Conservation (phyloP, 1,140 invertebrate genomes). For the Drosophila elegans region DNA sequence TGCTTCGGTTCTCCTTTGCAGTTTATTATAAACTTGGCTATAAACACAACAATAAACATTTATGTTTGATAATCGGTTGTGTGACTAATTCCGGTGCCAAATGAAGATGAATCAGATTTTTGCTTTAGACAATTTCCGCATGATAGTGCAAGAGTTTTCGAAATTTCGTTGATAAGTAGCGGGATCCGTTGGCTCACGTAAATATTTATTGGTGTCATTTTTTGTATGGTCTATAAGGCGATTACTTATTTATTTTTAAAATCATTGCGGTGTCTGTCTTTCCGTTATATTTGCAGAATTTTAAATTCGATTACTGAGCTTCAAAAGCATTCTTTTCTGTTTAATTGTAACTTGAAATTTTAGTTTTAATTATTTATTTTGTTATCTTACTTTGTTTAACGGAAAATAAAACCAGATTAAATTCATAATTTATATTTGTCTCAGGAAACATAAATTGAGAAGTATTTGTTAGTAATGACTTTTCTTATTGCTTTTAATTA, state of each 20-base stretch:
- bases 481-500: too few species aligned
- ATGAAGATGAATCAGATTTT: slow-evolving; percentile 29
- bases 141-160: slow-evolving; percentile 1
- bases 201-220: not conserved
- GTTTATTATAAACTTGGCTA: slow-evolving; percentile 20
- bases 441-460: too few species aligned
- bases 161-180: slow-evolving; percentile 3
- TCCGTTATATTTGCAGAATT: too few species aligned
- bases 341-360: not conserved
- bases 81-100: slow-evolving; percentile 15
- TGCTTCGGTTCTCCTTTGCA: slow-evolving; percentile 32
- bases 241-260: not conserved
- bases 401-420: too few species aligned
- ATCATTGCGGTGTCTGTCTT: not conserved
- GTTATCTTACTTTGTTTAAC: too few species aligned
- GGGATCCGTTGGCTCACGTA: not conserved
- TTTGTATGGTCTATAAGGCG: not conserved
- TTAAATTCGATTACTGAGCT: too few species aligned
- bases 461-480: too few species aligned
- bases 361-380: not conserved
- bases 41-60: slow-evolving; percentile 7
- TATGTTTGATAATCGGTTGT: slow-evolving; percentile 6
- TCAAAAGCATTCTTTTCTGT: not conserved
- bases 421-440: too few species aligned
- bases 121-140: not conserved